Evolutionary conservation across 2,888 invertebrate genomes (phyloP).

Genomic region (Philaethria dido): DNA sequence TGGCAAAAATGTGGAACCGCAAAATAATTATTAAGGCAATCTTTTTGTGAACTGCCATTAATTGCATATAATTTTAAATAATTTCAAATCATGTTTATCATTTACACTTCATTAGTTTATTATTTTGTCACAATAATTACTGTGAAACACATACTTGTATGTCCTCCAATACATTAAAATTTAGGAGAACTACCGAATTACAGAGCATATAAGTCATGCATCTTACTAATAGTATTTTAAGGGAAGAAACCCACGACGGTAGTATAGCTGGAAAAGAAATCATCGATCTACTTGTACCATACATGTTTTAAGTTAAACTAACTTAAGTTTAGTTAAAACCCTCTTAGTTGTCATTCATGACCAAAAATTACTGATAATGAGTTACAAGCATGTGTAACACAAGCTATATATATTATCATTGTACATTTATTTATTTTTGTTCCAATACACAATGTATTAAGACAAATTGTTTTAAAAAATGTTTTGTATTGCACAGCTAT

Average conservation of each 20-base stretch:
- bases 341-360: too few species aligned
- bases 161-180: neutral
- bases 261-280: neutral
- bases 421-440: neutral
- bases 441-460: neutral
- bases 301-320: too few species aligned
- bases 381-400: neutral
- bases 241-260: neutral
- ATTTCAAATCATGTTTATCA: neutral
- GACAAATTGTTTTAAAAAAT: neutral
- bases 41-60: neutral
- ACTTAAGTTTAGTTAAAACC: too few species aligned
- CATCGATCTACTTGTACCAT: neutral
- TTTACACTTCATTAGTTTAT: neutral
- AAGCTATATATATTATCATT: neutral
- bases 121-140: neutral
- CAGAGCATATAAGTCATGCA: too few species aligned
- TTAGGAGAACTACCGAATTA: too few species aligned
- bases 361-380: too few species aligned
- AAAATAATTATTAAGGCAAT: constrained; percentile 19
- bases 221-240: neutral
- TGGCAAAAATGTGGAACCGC: constrained; percentile 38
- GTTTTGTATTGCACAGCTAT: neutral
- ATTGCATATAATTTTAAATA: neutral
- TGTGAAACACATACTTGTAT: neutral